These are phyloP conservation scores for Lysandra coridon DNA, from an alignment of 2,888 invertebrate species.

Conservation along the genomic window DNA sequence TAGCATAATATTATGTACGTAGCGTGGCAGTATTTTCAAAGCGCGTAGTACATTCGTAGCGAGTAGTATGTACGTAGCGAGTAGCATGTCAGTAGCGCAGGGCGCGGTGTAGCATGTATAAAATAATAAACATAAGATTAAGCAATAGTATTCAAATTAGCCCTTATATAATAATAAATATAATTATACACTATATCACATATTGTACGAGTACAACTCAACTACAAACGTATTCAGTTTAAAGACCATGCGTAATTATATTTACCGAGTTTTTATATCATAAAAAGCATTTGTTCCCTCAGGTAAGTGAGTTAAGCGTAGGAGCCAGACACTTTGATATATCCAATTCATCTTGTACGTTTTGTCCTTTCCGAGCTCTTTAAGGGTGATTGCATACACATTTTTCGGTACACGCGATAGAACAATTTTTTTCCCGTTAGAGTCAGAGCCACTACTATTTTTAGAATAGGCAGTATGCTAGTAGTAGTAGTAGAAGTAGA, in stretches of 20 bases:
- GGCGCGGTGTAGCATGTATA: too few relatives aligned
- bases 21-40: too few relatives aligned
- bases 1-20: too few relatives aligned
- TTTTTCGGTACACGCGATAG: background rate
- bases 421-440: too few relatives aligned
- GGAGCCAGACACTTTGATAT: constrained; percentile 14
- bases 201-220: background rate
- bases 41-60: too few relatives aligned
- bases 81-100: too few relatives aligned
- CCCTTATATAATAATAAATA: background rate
- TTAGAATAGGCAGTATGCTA: too few relatives aligned
- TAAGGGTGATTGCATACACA: constrained; percentile 6
- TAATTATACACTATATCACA: background rate
- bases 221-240: background rate
- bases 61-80: too few relatives aligned
- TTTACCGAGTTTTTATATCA: background rate
- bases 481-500: too few relatives aligned
- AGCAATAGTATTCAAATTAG: too few relatives aligned
- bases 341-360: constrained; percentile 14
- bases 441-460: too few relatives aligned
- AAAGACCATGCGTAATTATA: background rate
- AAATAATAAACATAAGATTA: too few relatives aligned
- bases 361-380: background rate
- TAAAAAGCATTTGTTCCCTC: constrained; percentile 11
- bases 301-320: constrained; percentile 14